phyloP scores from a whole-genome alignment of 2,888 invertebrate species.

The Neocrepidodera transversa region DNA sequence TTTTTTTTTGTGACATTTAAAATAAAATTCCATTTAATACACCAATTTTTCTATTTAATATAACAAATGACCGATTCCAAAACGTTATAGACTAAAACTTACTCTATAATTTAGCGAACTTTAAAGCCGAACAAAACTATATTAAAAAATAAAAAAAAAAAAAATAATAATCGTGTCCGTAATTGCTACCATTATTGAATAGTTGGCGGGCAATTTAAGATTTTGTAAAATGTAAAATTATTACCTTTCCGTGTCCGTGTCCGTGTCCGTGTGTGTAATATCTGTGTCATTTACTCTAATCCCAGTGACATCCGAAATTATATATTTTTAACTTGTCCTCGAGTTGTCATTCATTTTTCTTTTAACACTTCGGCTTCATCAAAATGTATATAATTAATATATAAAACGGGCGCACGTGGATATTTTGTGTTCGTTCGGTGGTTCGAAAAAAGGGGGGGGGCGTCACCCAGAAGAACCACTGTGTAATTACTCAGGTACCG shows the following conservation, averaged over 20 bases:
- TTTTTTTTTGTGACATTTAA: no score
- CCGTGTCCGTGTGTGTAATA: slow-evolving; percentile 29
- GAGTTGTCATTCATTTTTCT: slow-evolving; percentile 41
- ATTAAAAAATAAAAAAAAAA: no score
- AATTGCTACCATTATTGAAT: slow-evolving; percentile 26
- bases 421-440: slow-evolving; percentile 43
- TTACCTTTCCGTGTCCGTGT: slow-evolving; percentile 31
- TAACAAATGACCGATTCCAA: no score
- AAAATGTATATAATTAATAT: slow-evolving; percentile 61
- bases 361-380: slow-evolving; percentile 45
- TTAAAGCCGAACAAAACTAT: no score
- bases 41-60: no score
- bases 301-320: slow-evolving; percentile 51
- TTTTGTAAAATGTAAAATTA: no score
- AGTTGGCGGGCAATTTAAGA: slow-evolving; percentile 24
- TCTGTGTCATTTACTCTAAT: slow-evolving; percentile 44
- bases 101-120: no score
- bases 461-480: slow-evolving; percentile 50
- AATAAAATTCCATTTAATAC: no score
- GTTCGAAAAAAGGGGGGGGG: no score
- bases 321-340: slow-evolving; percentile 53
- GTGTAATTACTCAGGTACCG: slow-evolving; percentile 54
- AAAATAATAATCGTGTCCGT: no score
- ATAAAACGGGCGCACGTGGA: slow-evolving; percentile 56
- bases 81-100: no score